A percentile compares a stretch with the other conserved stretches of the same genome.
Evolutionary conservation across 1,140 invertebrate species (phyloP).

Genomic region (Anadara kagoshimensis): DNA sequence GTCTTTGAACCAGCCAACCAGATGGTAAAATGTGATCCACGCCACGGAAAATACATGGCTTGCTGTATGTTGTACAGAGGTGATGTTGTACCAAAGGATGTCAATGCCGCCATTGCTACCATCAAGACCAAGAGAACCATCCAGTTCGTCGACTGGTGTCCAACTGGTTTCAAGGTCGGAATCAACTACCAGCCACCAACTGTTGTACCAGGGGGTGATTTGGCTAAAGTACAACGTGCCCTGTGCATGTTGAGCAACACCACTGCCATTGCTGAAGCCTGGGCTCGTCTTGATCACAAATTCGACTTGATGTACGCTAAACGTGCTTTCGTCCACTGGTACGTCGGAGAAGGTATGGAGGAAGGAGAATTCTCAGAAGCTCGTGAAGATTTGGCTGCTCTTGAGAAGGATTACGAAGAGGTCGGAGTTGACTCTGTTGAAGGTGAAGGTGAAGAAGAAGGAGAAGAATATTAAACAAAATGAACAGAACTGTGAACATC

Average conservation of each 20-base stretch:
- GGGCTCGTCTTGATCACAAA: slow-evolving; percentile 7
- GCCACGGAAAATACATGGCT: slow-evolving; percentile 50
- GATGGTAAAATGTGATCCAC: slow-evolving; percentile 75
- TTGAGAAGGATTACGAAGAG: slow-evolving; percentile 79
- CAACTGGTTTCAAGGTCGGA: slow-evolving; percentile 80
- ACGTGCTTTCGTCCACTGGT: slow-evolving; percentile 4
- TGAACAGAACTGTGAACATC: no score
- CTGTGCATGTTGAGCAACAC: slow-evolving; percentile 61
- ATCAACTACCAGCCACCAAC: slow-evolving; percentile 76
- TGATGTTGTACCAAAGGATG: slow-evolving; percentile 83
- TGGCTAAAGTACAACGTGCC: slow-evolving; percentile 75
- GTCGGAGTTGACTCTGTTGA: slow-evolving; percentile 79
- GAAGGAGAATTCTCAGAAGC: slow-evolving; percentile 86
- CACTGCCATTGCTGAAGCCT: neutral
- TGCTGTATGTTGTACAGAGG: slow-evolving; percentile 67
- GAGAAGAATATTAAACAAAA: slow-evolving; percentile 29
- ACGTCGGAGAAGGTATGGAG: slow-evolving; percentile 80
- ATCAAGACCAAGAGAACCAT: slow-evolving; percentile 86
- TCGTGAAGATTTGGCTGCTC: slow-evolving; percentile 84
- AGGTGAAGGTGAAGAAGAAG: slow-evolving; percentile 78
- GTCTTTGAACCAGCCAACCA: slow-evolving; percentile 91
- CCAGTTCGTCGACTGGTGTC: slow-evolving; percentile 91
- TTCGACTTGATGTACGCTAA: slow-evolving; percentile 5
- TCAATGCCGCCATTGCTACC: slow-evolving; percentile 86
- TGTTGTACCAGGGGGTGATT: slow-evolving; percentile 77